Evolutionary conservation across 2,888 invertebrate genomes (phyloP), one percentile per base, ranked within the genome.

Genomic region (Cephus pygmeus): DNA sequence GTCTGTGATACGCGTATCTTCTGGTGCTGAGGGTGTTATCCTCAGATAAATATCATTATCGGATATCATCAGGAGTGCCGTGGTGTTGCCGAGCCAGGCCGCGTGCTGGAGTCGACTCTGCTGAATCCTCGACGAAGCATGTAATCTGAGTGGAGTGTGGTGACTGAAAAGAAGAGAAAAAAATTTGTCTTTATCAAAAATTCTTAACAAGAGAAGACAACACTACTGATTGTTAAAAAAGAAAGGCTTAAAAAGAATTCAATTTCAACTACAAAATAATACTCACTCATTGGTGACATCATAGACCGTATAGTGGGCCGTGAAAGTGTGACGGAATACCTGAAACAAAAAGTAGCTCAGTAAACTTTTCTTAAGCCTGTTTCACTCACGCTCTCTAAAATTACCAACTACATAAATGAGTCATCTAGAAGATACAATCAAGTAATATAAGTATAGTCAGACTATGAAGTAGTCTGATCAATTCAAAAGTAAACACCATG

Each of bases 221-320:
- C 12, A n/a, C 69, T 69, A 69, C n/a, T 4, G 1, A 4, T 36
- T 12, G 3, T 35, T 36, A 1, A 36, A 36, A 36, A 36, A 36
- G 34, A 12, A 12, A 4, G 4, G 1, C 3, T 36, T 12, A 36
- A 4, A 4, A 40, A 40, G 30, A 40, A 12, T 15, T n/a, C 33
- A 31, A 30, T 2, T 69, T 69, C 71, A n/a, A 69, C 33, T 15
- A 77, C 12, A 74, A 81, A 89, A 88, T 87, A 84, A 86, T 91
- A 95, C 96, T 95, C 92, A 96, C 96, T 97, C 97, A 92, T 97
- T 97, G 90, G 95, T 95, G 92, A 97, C 97, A 93, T 97, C 97
- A 93, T 97, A 97, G 92, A 97, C 96, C 87, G 97, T 97, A 93
- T 97, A 97, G 92, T 96, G 96, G 87, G 97, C 97, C 88, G 96